phyloP scores from a whole-genome alignment of 2,888 invertebrate genomes.

The Agrochola macilenta region DNA sequence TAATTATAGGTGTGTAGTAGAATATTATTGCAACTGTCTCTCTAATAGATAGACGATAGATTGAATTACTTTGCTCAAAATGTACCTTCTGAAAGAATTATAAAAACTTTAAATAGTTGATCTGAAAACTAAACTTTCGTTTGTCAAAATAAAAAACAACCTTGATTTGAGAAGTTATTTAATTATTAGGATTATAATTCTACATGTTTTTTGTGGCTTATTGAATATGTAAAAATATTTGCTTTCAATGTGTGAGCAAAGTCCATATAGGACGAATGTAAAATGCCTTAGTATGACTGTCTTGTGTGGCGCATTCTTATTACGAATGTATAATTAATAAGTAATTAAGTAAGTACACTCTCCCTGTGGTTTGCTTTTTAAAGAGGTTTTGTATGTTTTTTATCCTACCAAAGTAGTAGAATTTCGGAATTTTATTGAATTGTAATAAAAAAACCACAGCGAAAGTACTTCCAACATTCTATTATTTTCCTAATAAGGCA shows the following conservation, averaged over 20 bases:
- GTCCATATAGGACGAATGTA: conserved; percentile 42
- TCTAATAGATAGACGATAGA: conserved; percentile 23
- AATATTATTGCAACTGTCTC: conserved; percentile 43
- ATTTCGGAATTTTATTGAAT: conserved; percentile 57
- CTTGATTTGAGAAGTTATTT: conserved; percentile 24
- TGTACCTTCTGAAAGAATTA: conserved; percentile 26
- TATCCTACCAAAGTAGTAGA: conserved; percentile 57
- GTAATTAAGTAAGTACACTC: conserved; percentile 71
- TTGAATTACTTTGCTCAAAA: conserved; percentile 48
- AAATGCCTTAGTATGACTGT: conserved; percentile 71
- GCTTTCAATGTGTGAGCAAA: conserved; percentile 53
- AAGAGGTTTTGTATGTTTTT: conserved; percentile 47
- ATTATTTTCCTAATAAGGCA: conserved; percentile 78
- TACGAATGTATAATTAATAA: conserved; percentile 70
- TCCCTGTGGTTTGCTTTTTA: conserved; percentile 77
- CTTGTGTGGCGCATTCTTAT: conserved; percentile 73
- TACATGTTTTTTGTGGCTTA: conserved; percentile 33
- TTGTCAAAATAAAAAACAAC: conserved; percentile 6
- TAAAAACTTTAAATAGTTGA: conserved; percentile 18
- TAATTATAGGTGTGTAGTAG: conserved; percentile 1
- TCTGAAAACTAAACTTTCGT: conserved; percentile 33
- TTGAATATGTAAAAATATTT: conserved; percentile 28
- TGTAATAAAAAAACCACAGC: conserved; percentile 73
- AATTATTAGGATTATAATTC: conserved; percentile 40
- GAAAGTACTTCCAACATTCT: conserved; percentile 76